Base-by-base conservation (phyloP, 2,888 invertebrate species). In the Dusona sp. region DNA sequence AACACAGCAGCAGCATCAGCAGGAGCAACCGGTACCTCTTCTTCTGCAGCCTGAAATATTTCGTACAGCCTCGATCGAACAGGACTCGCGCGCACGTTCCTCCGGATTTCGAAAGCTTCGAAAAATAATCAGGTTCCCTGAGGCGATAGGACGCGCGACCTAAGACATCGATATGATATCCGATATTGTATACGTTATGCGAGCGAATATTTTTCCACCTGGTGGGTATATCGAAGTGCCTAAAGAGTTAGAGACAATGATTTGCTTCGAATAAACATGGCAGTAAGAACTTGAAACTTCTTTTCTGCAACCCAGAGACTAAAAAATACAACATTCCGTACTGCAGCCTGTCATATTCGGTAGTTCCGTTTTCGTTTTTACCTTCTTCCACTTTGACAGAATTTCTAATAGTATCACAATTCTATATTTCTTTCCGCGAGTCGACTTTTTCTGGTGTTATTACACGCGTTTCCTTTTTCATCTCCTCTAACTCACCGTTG, bases 41-140 rank as follows among this genome's bases (percentile, higher is more conserved):
- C 89, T 89, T 89, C 90, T 91, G 91, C 89, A 89, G 88, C 90
- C 90, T 92, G 90, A 92, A 92, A 92, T 92, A 92, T 92, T 90
- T 90, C 88, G 88, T 88, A 82, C 57, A 54, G 29, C 87, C 90
- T 90, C 88, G 89, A 92, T 92, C 91, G 90, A 91, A 90, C 9
- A 68, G 48, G 33, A 9, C 36, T 90, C 51, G 81, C 75, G 72
- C 64, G 74, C 67, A 19, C 57, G 65, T 65, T 67, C 72, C 73
- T 65, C n/a, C 51, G 25, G 25, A n/a, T 54, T 29, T 54, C 42
- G 9, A 33, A 48, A 70, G 7, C 25, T 57, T 45, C 75, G 68
- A 78, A 84, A 78, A 84, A 81, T 81, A 83, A 86, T 80, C 80
- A 78, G 74, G 80, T 78, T 84, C 61, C 77, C 82, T 33, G 64